Conservation (phyloP, 2,113 vertebrate species). For the Thermophis baileyi region DNA sequence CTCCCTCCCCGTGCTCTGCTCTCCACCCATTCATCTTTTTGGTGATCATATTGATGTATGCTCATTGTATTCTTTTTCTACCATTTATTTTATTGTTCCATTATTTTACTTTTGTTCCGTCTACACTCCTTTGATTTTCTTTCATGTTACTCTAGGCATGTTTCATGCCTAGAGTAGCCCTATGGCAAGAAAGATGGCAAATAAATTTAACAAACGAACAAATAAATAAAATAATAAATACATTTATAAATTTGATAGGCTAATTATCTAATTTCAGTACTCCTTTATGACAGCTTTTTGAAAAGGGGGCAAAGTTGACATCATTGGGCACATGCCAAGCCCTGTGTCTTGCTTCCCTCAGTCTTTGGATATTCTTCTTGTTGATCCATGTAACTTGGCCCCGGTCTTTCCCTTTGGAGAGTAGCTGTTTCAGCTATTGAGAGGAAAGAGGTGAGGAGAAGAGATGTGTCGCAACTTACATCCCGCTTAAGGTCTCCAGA, state of each 20-base stretch:
- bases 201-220: not conserved
- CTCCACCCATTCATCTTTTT: not conserved
- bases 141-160: too few relatives aligned
- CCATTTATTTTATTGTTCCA: not conserved
- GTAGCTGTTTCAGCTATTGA: not conserved
- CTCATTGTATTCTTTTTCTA: not conserved
- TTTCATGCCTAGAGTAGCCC: not conserved
- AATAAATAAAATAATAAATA: not conserved
- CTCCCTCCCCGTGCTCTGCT: not conserved
- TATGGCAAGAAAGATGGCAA: not conserved
- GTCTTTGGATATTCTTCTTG: too few relatives aligned
- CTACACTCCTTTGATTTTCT: not conserved
- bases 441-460: not conserved
- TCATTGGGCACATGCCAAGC: not conserved
- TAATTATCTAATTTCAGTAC: not conserved
- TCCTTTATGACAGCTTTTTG: too few relatives aligned
- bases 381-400: not conserved
- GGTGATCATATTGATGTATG: not conserved
- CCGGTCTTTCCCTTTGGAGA: not conserved
- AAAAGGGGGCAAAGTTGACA: not conserved
- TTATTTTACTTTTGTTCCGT: not conserved
- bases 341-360: too few relatives aligned
- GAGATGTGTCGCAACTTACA: not conserved
- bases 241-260: not conserved
- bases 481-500: not conserved